phyloP scores from a whole-genome alignment of 2,113 vertebrate species.

The Vidua macroura region DNA sequence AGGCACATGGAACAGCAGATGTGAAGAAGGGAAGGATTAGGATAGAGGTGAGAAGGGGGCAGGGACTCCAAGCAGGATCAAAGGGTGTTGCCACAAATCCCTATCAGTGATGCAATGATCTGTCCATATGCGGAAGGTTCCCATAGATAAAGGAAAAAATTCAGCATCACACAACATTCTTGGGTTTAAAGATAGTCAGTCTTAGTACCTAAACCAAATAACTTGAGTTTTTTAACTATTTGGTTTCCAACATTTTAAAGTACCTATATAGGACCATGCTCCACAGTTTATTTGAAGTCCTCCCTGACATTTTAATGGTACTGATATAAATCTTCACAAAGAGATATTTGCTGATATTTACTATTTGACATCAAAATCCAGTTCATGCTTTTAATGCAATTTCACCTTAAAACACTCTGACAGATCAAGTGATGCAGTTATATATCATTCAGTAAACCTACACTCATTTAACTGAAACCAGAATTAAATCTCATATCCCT shows the following conservation, averaged over 20 bases:
- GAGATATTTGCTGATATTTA: neutral
- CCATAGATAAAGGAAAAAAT: neutral
- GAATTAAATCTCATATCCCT: neutral
- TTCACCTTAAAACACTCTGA: neutral
- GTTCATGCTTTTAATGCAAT: neutral
- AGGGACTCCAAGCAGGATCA: neutral
- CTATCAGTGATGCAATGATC: neutral
- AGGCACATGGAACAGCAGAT: neutral
- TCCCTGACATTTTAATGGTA: neutral
- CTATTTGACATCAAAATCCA: neutral
- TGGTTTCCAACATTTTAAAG: neutral
- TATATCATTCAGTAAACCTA: neutral
- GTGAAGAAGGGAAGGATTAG: neutral
- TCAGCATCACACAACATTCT: neutral
- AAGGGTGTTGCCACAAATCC: neutral
- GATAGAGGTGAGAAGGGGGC: neutral
- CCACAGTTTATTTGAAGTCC: neutral
- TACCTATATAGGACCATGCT: neutral
- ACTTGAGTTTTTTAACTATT: neutral
- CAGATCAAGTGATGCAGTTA: neutral
- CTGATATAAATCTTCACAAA: neutral
- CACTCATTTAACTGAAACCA: neutral
- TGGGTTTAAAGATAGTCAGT: neutral
- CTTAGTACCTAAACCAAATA: neutral
- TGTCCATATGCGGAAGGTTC: neutral